Conservation (phyloP, 1,140 invertebrate species). For the Heliconius congener region DNA sequence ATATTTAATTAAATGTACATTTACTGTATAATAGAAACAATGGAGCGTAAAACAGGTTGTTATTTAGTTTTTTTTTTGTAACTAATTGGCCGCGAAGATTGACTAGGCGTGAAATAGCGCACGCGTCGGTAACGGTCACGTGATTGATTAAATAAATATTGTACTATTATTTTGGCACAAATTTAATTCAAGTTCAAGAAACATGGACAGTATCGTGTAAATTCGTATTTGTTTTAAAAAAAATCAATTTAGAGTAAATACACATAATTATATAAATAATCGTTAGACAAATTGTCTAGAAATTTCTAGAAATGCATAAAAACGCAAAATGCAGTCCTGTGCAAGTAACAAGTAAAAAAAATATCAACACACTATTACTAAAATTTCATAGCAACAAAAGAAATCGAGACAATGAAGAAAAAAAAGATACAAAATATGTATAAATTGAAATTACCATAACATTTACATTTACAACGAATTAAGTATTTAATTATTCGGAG, state of each 20-base stretch:
- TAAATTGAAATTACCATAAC: not conserved
- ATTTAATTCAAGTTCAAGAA: not conserved
- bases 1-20: not conserved
- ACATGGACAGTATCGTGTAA: not conserved
- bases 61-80: not conserved
- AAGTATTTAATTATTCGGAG: too few species aligned
- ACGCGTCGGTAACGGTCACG: slow-evolving; percentile 12
- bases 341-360: not conserved
- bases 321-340: not conserved
- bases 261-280: not conserved
- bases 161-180: not conserved
- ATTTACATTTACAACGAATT: too few species aligned
- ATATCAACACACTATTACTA: not conserved
- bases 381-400: not conserved
- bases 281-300: not conserved
- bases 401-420: not conserved
- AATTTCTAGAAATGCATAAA: not conserved
- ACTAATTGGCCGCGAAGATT: not conserved
- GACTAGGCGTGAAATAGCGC: slow-evolving; percentile 16
- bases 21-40: not conserved
- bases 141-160: not conserved
- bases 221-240: not conserved
- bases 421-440: not conserved
- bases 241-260: not conserved
- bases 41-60: not conserved